Evolutionary conservation across 2,113 vertebrate genomes (phyloP), one percentile per base, ranked within the genome.

Genomic region (Montifringilla adamsi): DNA sequence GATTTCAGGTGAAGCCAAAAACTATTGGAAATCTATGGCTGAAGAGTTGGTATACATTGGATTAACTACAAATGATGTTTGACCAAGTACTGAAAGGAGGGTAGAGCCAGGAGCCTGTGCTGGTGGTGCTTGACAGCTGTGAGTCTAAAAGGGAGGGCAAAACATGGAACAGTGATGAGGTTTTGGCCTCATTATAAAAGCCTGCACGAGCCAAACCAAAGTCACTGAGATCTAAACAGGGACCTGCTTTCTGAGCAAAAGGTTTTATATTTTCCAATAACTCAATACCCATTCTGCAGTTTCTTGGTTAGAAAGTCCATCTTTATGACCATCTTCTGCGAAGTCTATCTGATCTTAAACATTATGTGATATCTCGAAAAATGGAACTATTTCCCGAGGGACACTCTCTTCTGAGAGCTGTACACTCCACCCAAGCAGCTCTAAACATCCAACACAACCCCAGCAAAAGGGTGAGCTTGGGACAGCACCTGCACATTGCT

Each of bases 401-500:
- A 62, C 3, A 27, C 4, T 26, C 22, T 62, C 27, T 35, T 81
- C 24, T 64, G 56, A 63, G 22, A 68, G 31, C 21, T 56, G 22
- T 0, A 1, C 41, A 44, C 28, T 47, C 8, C 47, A 59, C 9
- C 0, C 2, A 60, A 46, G 9, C 22, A 84, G 19, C 21, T 44
- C 30, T 30, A 14, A 49, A 52, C 5, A 64, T 14, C 37, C 43
- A 63, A 15, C 27, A 43, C 0, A 1, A 81, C 15, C 11, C 28
- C 39, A 17, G n/a, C 24, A 69, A 35, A 5, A 43, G 26, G 14
- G 13, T 13, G 30, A 74, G 28, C 23, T 26, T 37, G 17, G 26
- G 26, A 78, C 2, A 9, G 43, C 3, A 0, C 13, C 50, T 10
- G 60, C 17, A 27, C 7, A 0, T 6, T 20, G 17, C 43, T 39